Base-by-base conservation (phyloP, 2,888 invertebrate species). In the Notodonta ziczac region DNA sequence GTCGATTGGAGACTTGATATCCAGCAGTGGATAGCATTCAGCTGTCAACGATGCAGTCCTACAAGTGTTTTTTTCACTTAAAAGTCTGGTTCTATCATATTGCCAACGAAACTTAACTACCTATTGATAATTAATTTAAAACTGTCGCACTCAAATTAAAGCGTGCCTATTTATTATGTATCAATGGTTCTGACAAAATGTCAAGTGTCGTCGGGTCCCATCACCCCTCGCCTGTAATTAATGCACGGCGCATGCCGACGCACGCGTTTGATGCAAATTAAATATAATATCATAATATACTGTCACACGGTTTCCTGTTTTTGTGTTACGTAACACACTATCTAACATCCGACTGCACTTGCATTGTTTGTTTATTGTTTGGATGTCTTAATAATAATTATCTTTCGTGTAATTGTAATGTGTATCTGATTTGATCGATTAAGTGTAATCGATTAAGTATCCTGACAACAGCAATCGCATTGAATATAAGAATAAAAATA, bases 231-330 rank as follows among this genome's bases (percentile, higher is more conserved):
- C 50, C 54, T 57, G 53, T 83, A 78, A 83, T 82, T 66, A 79
- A 83, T 82, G 72, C 80, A 69, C 56, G 62, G 59, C 65, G 71
- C 74, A 78, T 81, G 73, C 77, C 72, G 64, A 58, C 64, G 69
- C 76, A 78, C 74, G 76, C 73, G 64, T 61, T 59, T 62, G 64
- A 77, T 81, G 81, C 77, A 80, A 78, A 83, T 81, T 67, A 78
- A 77, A 74, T 77, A 66, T 75, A 76, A 74, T 78, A 77, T 78
- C 63, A 74, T 72, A 24, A 24, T 24, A 70, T 74, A 73, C 70
- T 76, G 70, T 73, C 77, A 73, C 72, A 69, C 70, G 70, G 73
- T 81, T 84, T 84, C 84, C 84, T 83, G 84, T 80, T 79, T 74
- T 78, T 62, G 65, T 74, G 63, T 80, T 80, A 71, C 76, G 72